Evolutionary conservation across 2,888 invertebrate species (phyloP).

Genomic region (Iselma pallidipennis): DNA sequence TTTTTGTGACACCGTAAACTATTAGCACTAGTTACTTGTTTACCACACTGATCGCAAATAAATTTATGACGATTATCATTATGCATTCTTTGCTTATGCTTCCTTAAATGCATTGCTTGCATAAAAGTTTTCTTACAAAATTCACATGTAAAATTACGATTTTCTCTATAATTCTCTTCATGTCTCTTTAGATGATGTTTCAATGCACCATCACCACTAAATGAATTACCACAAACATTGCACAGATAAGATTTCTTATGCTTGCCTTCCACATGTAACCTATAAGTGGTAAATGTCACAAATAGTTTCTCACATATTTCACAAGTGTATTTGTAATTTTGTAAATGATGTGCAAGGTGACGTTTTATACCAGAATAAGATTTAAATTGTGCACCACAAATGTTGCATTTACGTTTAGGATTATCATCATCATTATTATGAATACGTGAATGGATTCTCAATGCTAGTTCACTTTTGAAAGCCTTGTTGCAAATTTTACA

Average conservation of each 20-base stretch:
- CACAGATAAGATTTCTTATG: not conserved
- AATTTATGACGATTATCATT: conserved; percentile 6
- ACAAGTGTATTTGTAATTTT: conserved; percentile 4
- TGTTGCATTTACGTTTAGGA: conserved; percentile 50
- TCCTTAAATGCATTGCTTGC: conserved; percentile 36
- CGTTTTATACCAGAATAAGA: conserved; percentile 56
- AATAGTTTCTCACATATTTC: too few species aligned
- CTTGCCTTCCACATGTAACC: too few species aligned
- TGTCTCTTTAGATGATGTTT: not conserved
- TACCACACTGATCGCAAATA: conserved; percentile 42
- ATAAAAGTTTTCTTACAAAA: not conserved
- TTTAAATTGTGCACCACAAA: conserved; percentile 55
- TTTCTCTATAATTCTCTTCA: not conserved
- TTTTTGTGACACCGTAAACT: conserved; percentile 44
- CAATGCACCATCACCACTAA: not conserved
- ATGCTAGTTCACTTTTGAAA: not conserved
- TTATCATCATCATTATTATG: too few species aligned
- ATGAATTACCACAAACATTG: not conserved
- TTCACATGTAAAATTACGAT: not conserved
- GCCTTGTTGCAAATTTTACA: not conserved
- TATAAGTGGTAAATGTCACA: too few species aligned
- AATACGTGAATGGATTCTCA: conserved; percentile 45
- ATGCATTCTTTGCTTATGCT: conserved; percentile 31
- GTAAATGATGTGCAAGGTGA: conserved; percentile 28
- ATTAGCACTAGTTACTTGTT: conserved; percentile 41